Percentiles rank a stretch among this genome's conserved stretches.
Conservation (phyloP, 2,113 vertebrate genomes). For the Gallinago paraguaiae region DNA sequence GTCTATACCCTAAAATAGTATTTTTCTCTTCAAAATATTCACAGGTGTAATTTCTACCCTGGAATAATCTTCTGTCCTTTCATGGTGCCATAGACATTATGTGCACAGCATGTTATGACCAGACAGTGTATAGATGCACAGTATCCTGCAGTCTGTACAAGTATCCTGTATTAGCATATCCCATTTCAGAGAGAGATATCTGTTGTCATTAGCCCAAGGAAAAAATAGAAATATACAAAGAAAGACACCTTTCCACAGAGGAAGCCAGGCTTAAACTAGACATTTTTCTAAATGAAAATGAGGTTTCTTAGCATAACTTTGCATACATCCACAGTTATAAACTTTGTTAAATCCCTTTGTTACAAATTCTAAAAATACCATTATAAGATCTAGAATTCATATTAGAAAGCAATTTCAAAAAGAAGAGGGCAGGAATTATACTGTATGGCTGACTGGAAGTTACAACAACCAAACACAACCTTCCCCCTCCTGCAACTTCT, state of each 20-base stretch:
- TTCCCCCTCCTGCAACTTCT: accelerated
- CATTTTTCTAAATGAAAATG: background rate
- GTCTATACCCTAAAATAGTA: background rate
- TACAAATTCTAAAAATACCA: background rate
- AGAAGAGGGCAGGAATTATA: background rate
- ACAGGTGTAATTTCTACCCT: background rate
- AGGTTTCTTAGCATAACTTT: background rate
- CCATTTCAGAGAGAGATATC: background rate
- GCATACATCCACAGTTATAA: background rate
- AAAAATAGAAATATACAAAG: background rate
- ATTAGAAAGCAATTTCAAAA: background rate
- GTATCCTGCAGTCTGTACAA: background rate
- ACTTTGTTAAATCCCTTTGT: background rate
- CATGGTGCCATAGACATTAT: background rate
- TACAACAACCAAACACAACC: background rate
- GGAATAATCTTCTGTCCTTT: background rate
- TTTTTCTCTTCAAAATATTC: background rate
- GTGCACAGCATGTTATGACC: background rate
- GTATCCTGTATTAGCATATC: background rate
- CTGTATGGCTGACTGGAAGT: background rate
- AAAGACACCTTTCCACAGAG: background rate
- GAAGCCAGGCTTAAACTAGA: background rate
- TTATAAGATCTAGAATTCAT: background rate
- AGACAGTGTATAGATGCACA: background rate
- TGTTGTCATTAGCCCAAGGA: background rate